These are phyloP conservation scores for Caranx melampygus DNA, from an alignment of 2,113 vertebrate species.

Conservation along the genomic window DNA sequence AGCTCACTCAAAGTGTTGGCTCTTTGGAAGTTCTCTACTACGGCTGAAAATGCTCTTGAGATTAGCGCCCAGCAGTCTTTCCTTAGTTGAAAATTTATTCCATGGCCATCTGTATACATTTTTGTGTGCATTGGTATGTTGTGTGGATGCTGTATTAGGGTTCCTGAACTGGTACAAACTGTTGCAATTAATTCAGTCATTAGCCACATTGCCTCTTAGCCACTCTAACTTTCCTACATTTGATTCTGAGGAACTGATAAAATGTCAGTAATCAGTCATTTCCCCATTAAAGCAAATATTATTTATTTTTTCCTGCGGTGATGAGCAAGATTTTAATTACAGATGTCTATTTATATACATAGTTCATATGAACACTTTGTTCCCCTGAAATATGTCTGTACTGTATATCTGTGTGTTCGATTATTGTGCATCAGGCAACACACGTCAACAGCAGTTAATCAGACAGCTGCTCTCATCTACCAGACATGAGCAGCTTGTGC, in stretches of 20 bases:
- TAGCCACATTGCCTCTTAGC: slow-evolving; percentile 39
- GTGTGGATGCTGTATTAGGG: slow-evolving; percentile 58
- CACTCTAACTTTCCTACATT: slow-evolving; percentile 39
- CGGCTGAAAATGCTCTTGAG: slow-evolving; percentile 56
- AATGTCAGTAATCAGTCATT: slow-evolving; percentile 44
- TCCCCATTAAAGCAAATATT: slow-evolving; percentile 32
- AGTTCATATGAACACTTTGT: slow-evolving; percentile 26
- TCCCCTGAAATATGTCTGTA: slow-evolving; percentile 11
- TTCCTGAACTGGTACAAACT: slow-evolving; percentile 53
- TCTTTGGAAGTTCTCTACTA: slow-evolving; percentile 55
- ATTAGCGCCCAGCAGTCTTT: slow-evolving; percentile 48
- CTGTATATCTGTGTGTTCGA: slow-evolving; percentile 24
- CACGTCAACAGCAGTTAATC: slow-evolving; percentile 45
- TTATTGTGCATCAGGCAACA: slow-evolving; percentile 56
- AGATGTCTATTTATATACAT: slow-evolving; percentile 19
- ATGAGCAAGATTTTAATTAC: slow-evolving; percentile 44
- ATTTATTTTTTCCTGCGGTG: slow-evolving; percentile 42
- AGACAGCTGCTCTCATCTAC: slow-evolving; percentile 57
- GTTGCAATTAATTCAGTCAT: slow-evolving; percentile 66
- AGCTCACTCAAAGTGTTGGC: slow-evolving; percentile 58
- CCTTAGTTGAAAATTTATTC: slow-evolving; percentile 71
- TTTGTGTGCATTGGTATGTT: slow-evolving; percentile 60
- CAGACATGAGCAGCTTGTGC: slow-evolving; percentile 49
- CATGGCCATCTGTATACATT: slow-evolving; percentile 41
- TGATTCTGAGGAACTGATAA: slow-evolving; percentile 40